phyloP scores from a whole-genome alignment of 2,797 vertebrate species.

The Intellagama lesueurii region DNA sequence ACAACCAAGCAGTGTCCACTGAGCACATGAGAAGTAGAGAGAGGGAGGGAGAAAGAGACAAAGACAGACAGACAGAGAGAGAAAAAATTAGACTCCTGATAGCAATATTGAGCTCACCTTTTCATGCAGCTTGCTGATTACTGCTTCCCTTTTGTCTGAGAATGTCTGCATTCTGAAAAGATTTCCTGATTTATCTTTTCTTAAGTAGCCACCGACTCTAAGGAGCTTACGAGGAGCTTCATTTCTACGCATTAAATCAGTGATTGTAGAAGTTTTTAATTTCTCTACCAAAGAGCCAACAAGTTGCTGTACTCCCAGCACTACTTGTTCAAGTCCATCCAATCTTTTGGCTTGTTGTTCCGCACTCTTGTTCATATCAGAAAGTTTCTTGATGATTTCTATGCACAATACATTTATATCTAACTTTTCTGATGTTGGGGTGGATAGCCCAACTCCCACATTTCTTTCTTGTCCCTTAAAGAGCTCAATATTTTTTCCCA shows the following conservation, averaged over 20 bases:
- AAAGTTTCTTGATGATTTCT: constrained; percentile 88
- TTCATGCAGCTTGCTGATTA: constrained; percentile 75
- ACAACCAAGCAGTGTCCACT: not conserved
- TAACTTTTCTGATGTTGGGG: constrained; percentile 64
- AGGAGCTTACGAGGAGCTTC: constrained; percentile 71
- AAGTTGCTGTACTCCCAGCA: constrained; percentile 85
- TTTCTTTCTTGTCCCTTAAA: constrained; percentile 84
- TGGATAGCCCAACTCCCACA: constrained; percentile 58
- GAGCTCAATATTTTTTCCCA: constrained; percentile 85
- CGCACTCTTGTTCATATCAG: constrained; percentile 72
- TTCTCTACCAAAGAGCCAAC: constrained; percentile 82
- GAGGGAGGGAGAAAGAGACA: not conserved
- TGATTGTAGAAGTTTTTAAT: constrained; percentile 82
- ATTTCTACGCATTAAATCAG: constrained; percentile 79
- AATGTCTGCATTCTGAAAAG: constrained; percentile 77
- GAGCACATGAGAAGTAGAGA: not conserved
- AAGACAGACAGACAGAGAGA: rapidly evolving
- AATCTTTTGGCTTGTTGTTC: constrained; percentile 82
- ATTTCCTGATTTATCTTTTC: constrained; percentile 74
- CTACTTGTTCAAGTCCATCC: constrained; percentile 84
- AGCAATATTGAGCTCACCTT: constrained; percentile 80
- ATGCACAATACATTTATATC: constrained; percentile 84
- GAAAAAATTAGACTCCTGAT: constrained; percentile 44
- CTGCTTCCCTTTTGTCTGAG: constrained; percentile 48
- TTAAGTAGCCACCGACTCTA: constrained; percentile 37